A percentile compares a stretch with the other conserved stretches of the same genome.
Conservation (phyloP, 2,797 vertebrate genomes). For the Pangasius sanitwongsei region DNA sequence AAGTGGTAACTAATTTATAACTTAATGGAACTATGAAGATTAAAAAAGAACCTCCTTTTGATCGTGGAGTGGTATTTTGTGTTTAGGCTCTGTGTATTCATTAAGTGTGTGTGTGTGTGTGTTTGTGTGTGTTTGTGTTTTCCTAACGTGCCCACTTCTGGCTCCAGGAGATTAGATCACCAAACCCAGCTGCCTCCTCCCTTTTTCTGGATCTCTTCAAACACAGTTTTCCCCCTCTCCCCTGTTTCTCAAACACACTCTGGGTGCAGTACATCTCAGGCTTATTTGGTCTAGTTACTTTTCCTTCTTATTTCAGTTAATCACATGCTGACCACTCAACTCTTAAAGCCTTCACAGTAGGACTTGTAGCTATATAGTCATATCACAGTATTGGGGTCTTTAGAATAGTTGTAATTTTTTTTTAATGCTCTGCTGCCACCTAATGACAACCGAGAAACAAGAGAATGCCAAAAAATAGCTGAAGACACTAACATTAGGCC, state of each 20-base stretch:
- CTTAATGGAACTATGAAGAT: not conserved
- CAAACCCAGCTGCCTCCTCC: constrained; percentile 16
- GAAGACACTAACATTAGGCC: not conserved
- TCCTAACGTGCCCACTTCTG: constrained; percentile 15
- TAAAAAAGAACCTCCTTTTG: not conserved
- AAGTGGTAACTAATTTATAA: not conserved
- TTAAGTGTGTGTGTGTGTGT: not conserved
- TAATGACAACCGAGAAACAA: not conserved
- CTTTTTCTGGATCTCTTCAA: constrained; percentile 10
- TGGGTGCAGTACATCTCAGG: not conserved
- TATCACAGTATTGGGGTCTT: not conserved
- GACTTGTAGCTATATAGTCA: not conserved
- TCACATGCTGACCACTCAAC: not conserved
- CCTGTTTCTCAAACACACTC: not conserved
- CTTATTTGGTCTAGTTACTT: not conserved
- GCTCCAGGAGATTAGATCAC: constrained; percentile 30
- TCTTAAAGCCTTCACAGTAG: not conserved
- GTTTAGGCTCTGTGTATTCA: not conserved
- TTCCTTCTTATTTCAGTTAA: not conserved
- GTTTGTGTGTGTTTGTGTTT: not conserved
- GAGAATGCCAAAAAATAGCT: not conserved
- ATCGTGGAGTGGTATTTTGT: not conserved
- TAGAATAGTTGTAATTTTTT: not conserved
- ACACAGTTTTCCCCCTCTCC: not conserved
- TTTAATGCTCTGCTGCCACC: constrained; percentile 24